These are phyloP conservation scores for Nebria brevicollis DNA, from an alignment of 2,888 invertebrate species.

Conservation along the genomic window DNA sequence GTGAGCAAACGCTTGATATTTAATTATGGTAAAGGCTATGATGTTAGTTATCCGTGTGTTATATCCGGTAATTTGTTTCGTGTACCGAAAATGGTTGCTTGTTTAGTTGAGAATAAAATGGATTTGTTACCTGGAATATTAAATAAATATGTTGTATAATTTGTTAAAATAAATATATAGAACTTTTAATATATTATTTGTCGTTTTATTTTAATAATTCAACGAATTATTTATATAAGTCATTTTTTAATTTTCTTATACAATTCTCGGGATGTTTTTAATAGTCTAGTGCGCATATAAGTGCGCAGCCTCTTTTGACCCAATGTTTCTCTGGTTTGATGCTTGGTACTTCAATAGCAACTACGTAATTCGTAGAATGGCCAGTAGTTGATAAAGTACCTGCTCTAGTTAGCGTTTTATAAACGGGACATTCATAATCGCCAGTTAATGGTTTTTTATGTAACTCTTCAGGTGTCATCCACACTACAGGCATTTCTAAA, in stretches of 20 bases:
- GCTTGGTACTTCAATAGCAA: constrained; percentile 71
- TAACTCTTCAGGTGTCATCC: constrained; percentile 74
- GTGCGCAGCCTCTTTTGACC: constrained; percentile 71
- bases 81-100: constrained; percentile 78
- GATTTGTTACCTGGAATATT: constrained; percentile 49
- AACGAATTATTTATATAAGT: too few species aligned
- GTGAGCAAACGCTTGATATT: constrained; percentile 82
- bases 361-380: constrained; percentile 75
- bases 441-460: constrained; percentile 64
- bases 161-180: background rate
- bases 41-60: constrained; percentile 72
- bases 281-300: constrained; percentile 67
- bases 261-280: constrained; percentile 52
- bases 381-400: constrained; percentile 75
- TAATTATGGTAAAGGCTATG: constrained; percentile 70
- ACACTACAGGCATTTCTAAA: constrained; percentile 75
- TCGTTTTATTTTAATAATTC: background rate
- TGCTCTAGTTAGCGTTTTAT: constrained; percentile 72
- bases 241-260: background rate
- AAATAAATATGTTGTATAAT: constrained; percentile 48
- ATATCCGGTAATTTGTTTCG: constrained; percentile 79
- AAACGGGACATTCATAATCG: constrained; percentile 71
- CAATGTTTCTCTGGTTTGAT: constrained; percentile 67
- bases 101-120: constrained; percentile 70
- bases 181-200: background rate